Conservation (phyloP, 2,888 invertebrate species). For the Latrodectus hesperus region DNA sequence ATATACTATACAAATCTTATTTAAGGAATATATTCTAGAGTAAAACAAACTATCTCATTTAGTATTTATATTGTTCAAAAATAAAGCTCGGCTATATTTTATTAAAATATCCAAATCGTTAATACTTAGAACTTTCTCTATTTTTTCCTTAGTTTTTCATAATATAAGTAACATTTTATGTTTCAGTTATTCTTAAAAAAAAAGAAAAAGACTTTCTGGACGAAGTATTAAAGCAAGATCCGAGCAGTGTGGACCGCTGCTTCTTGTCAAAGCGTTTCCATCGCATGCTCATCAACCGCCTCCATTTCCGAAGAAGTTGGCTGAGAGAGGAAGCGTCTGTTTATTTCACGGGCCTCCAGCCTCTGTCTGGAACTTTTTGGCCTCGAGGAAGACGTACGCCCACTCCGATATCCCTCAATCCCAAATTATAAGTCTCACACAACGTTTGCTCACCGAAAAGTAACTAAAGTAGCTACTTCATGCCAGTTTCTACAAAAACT, state of each 20-base stretch:
- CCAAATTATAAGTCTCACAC: neutral
- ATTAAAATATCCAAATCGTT: no score
- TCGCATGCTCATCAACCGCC: neutral
- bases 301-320: neutral
- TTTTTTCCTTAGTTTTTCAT: no score
- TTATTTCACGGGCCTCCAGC: conserved; percentile 34
- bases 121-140: no score
- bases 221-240: neutral
- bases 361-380: conserved; percentile 14
- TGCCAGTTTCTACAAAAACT: no score
- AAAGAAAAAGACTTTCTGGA: neutral
- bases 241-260: neutral
- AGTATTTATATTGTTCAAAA: no score
- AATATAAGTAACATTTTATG: no score
- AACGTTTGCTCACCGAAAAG: no score
- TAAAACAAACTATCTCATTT: no score
- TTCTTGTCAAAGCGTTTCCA: neutral
- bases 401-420: conserved; percentile 23
- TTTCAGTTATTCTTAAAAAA: neutral
- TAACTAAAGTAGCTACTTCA: no score
- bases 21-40: no score
- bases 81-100: no score
- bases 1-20: no score
- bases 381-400: conserved; percentile 17
- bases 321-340: neutral